Conservation (phyloP, 2,797 vertebrate genomes). For the Phataginus tetradactyla region DNA sequence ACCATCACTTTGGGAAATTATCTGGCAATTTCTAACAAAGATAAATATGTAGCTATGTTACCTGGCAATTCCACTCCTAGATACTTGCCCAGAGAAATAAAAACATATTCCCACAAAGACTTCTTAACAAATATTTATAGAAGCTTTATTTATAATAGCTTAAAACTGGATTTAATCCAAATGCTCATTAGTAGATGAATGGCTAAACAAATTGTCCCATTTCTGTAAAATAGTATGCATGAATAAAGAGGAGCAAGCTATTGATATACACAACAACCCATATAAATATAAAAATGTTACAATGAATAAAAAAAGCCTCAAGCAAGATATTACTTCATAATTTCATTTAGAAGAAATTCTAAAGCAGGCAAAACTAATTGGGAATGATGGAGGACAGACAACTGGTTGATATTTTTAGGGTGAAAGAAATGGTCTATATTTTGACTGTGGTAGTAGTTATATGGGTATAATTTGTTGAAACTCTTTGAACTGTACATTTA, state of each 20-base stretch:
- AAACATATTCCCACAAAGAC: not conserved
- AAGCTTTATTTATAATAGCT: not conserved
- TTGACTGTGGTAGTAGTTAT: not conserved
- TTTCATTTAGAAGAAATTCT: not conserved
- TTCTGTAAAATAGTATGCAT: not conserved
- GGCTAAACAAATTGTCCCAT: not conserved
- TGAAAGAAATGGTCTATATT: not conserved
- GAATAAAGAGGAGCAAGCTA: not conserved
- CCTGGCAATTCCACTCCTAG: not conserved
- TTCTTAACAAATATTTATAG: not conserved
- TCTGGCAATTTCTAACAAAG: not conserved
- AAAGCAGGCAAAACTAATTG: conserved; percentile 1
- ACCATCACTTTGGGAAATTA: not conserved
- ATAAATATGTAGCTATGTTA: not conserved
- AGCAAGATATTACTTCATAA: not conserved
- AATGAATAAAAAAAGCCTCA: not conserved
- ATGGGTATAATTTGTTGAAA: not conserved
- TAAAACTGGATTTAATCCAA: not conserved
- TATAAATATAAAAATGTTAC: not conserved
- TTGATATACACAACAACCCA: not conserved
- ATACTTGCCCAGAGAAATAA: not conserved
- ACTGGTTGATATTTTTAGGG: not conserved
- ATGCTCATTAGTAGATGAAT: not conserved
- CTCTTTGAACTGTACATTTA: not conserved
- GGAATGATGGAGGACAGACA: not conserved